Evolutionary conservation across 1,140 invertebrate species (phyloP).

Genomic region (Metopolophium dirhodum): DNA sequence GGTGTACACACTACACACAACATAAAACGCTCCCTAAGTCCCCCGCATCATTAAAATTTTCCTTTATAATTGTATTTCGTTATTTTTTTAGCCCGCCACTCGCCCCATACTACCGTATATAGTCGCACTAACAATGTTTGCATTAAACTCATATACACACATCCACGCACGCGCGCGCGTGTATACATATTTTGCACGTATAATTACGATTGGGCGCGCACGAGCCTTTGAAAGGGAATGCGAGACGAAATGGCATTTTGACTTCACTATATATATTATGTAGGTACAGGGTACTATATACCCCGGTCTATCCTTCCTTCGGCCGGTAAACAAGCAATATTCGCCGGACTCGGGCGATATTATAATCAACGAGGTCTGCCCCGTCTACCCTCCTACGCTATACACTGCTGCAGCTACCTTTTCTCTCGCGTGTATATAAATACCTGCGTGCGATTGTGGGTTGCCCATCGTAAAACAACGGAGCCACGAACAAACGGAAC

Average conservation of each 20-base stretch:
- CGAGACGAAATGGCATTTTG: constrained; percentile 26
- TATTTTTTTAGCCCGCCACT: not conserved
- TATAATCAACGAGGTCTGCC: constrained; percentile 37
- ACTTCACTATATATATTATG: not conserved
- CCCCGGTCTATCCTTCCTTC: not conserved
- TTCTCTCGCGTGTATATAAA: constrained; percentile 3
- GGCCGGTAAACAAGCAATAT: constrained; percentile 30
- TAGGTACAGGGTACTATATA: not conserved
- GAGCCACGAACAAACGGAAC: constrained; percentile 48
- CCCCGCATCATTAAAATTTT: constrained; percentile 57
- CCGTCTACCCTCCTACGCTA: not conserved
- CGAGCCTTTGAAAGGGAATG: not conserved
- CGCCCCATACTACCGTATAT: not conserved
- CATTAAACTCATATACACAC: constrained; percentile 22
- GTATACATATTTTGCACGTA: constrained; percentile 1
- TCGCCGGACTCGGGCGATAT: constrained; percentile 26
- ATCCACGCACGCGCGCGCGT: not conserved
- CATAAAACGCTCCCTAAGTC: constrained; percentile 38
- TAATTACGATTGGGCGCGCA: constrained; percentile 17
- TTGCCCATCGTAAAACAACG: constrained; percentile 16
- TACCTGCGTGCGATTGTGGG: constrained; percentile 15
- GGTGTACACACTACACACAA: constrained; percentile 29
- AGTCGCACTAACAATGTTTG: constrained; percentile 52
- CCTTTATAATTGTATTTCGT: constrained; percentile 57
- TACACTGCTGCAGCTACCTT: not conserved